Evolutionary conservation across 2,797 vertebrate species (phyloP), one percentile per base, ranked within the genome.

Genomic region (Phoxinus dragarum): DNA sequence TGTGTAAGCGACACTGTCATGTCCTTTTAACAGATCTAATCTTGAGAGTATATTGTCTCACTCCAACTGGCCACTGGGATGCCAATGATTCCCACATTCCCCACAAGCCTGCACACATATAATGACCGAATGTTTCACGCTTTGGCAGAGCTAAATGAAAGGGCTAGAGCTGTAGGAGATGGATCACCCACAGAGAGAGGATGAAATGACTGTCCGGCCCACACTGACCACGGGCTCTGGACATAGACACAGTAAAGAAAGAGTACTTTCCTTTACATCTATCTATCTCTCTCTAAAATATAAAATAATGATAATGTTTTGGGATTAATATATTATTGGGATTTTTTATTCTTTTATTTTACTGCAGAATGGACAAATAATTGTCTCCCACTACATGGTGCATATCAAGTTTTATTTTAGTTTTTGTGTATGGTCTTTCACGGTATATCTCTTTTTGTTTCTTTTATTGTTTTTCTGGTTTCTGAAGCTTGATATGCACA

Each of bases 71-170:
- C 31, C 52, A 69, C 49, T 59, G 38, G 56, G 80, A 83, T 42
- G 81, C 87, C 91, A 83, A 52, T 83, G 81, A 95, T 95, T 94
- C 94, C 92, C 92, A 93, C 85, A 72, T 90, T 90, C 72, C 88
- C 84, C 86, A 93, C 91, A 92, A 92, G 93, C 92, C 89, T 94
- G 90, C 92, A 92, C 92, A 93, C 90, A 92, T 90, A 93, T 94
- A 94, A 95, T 94, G 91, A 90, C 89, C 88, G 16, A 49, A 67
- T 76, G 93, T 95, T 95, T 95, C 93, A 94, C 90, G 93, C 91
- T 91, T 94, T 90, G 90, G 93, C 92, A 91, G 92, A 91, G 90
- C 90, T 93, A 94, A 95, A 95, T 93, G 91, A 91, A 92, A 92
- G 91, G 89, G 91, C 87, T 91, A 89, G 54, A 87, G 90, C 89